phyloP scores from a whole-genome alignment of 2,888 invertebrate species.

The Amblyjoppa proteus region DNA sequence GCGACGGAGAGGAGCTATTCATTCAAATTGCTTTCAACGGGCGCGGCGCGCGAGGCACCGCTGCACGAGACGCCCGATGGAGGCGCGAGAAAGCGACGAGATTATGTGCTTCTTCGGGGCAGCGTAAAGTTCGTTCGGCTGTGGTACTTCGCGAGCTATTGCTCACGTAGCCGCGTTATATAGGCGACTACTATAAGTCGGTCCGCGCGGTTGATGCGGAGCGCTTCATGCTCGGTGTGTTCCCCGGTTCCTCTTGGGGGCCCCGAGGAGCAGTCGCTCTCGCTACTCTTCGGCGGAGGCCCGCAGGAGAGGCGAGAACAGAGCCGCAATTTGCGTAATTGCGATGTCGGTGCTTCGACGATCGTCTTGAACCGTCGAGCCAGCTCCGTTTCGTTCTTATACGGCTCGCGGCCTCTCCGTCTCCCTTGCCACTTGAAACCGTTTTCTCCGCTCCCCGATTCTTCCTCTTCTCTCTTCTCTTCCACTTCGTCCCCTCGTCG shows the following conservation, averaged over 20 bases:
- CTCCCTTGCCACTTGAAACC: constrained; percentile 35
- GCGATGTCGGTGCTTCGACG: constrained; percentile 77
- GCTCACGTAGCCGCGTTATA: constrained; percentile 33
- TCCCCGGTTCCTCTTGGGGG: constrained; percentile 19
- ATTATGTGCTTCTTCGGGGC: constrained; percentile 13
- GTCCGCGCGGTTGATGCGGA: constrained; percentile 5
- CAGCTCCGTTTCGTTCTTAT: constrained; percentile 49
- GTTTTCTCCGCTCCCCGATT: constrained; percentile 29
- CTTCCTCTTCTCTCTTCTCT: not conserved
- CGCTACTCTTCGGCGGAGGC: constrained; percentile 70
- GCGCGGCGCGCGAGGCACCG: constrained; percentile 6
- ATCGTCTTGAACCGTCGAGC: constrained; percentile 63
- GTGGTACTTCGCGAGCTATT: constrained; percentile 14
- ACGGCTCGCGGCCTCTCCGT: constrained; percentile 25
- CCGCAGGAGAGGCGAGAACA: constrained; percentile 81
- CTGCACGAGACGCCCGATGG: constrained; percentile 24
- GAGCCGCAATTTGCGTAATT: constrained; percentile 84
- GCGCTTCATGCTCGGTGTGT: constrained; percentile 27
- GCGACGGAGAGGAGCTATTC: constrained; percentile 36
- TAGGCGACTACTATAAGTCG: constrained; percentile 9
- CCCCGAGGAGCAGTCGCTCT: constrained; percentile 21
- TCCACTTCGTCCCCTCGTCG: constrained; percentile 4
- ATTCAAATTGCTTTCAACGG: constrained; percentile 60
- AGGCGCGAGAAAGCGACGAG: constrained; percentile 27
- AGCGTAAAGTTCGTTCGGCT: constrained; percentile 8